phyloP scores from a whole-genome alignment of 2,888 invertebrate species.

The Camptogramma bilineatum region DNA sequence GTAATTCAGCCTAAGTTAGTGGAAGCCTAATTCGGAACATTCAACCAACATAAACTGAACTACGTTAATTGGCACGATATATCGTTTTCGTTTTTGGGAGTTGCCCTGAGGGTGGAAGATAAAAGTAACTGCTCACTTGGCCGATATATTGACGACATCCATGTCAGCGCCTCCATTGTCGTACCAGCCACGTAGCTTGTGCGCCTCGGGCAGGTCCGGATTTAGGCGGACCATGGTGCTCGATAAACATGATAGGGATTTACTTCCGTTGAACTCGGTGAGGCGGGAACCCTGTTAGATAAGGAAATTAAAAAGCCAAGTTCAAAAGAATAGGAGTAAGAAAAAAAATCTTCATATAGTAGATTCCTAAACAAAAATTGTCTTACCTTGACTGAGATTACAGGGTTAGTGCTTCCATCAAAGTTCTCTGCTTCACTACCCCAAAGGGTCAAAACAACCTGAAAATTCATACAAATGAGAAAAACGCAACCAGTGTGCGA shows the following conservation, averaged over 20 bases:
- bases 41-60: too few species aligned
- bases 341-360: neutral
- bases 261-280: conserved; percentile 94
- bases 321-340: neutral
- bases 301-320: neutral
- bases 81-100: too few species aligned
- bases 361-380: neutral
- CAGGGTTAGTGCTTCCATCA: conserved; percentile 90
- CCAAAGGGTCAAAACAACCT: conserved; percentile 96
- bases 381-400: conserved; percentile 91
- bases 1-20: too few species aligned
- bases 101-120: too few species aligned
- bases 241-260: conserved; percentile 86
- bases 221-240: conserved; percentile 90
- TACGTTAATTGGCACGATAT: too few species aligned
- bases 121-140: conserved; percentile 71
- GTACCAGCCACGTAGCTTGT: conserved; percentile 96
- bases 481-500: too few species aligned
- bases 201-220: conserved; percentile 95
- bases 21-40: too few species aligned
- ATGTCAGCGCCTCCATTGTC: conserved; percentile 90
- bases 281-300: conserved; percentile 88
- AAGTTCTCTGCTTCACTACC: conserved; percentile 95
- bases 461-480: conserved; percentile 39
- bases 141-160: conserved; percentile 88